Evolutionary conservation across 2,797 vertebrate genomes (phyloP), one percentile per base, ranked within the genome.

Genomic region (Darevskia mixta): DNA sequence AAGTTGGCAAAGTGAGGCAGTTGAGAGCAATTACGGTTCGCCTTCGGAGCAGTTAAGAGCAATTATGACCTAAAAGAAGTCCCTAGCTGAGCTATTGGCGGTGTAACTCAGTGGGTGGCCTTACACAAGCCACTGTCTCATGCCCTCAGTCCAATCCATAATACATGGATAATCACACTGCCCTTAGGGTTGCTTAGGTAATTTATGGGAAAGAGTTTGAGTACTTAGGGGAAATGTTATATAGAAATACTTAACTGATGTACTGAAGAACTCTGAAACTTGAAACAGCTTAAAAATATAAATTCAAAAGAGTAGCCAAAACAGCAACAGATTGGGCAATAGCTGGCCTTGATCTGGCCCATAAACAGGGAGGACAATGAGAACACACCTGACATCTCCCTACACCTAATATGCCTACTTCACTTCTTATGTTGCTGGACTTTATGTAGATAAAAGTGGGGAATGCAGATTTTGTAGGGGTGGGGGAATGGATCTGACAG

Each of bases 61-160:
- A 79, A 83, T 72, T 75, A 66, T 81, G 71, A 76, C 71, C 25
- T 61, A 72, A 83, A 79, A 41, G 23, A 79, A n/a, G n/a, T 72
- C 49, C 75, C 78, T 75, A 25, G 25, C 45, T 76, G 43, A 81
- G 43, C 80, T 81, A 64, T 32, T 27, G 41, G 72, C 7, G 38
- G 38, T 0, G 15, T 73, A 80, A 80, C 83, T 89, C 58, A 45
- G 27, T 89, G 87, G 87, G 87, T 89, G 83, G 87, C 87, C 83
- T 88, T 80, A 45, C 58, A 85, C 43, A 85, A 88, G 35, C 55
- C 61, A 75, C 77, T 88, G 49, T 75, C 69, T 85, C 78, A 79
- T 80, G 80, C 41, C 69, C 58, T 79, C 80, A 49, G 83, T 32
- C 78, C 27, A 61, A 71, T 73, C 38, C 49, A 77, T 80, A 84